Base-by-base conservation (phyloP, 2,113 vertebrate genomes). In the Brachyhypopomus gauderio region DNA sequence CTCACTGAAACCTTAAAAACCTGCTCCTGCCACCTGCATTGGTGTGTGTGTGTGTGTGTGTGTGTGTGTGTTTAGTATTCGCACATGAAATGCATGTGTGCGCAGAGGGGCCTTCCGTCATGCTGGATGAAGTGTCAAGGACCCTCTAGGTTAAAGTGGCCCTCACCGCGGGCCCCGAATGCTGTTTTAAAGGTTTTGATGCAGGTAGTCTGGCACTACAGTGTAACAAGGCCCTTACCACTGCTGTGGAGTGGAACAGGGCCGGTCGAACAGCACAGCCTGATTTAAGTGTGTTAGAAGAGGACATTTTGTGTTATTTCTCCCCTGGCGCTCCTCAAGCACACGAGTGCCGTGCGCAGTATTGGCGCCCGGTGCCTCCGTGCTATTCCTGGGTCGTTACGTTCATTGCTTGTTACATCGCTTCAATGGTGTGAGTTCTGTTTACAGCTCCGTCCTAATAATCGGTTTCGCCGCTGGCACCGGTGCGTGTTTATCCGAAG, bases 71-170 rank as follows among this genome's bases (percentile, higher is more conserved):
- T 69, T 38, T 38, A 38, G 23, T 7, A 19, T 60, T 22, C 5
- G 1, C n/a, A 6, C 58, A 22, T 20, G n/a, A 60, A 20, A 20
- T 76, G 59, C 11, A 64, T 16, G 22, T 19, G 20, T 19, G 59
- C 16, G 16, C 19, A 22, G 12, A 48, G 9, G 45, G 45, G 45
- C 45, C 45, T 30, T 23, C 60, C 64, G 25, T 62, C 60, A 77
- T 66, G 62, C 52, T 66, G 48, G 67, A 78, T 70, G 48, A 67
- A 69, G 45, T 78, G 77, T 70, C 77, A 78, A 70, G 25, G 5
- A 45, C 52, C 36, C 55, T 70, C 20, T 41, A 78, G 64, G 77
- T 69, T 78, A 78, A 78, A 78, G 27, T 52, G 52, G 62, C 20
- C 17, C 38, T 52, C 12, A 14, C 62, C 4, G 60, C 19, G n/a